Evolutionary conservation across 1,140 invertebrate genomes (phyloP), one percentile per base, ranked within the genome.

Genomic region (Atopsyche davidsoni): DNA sequence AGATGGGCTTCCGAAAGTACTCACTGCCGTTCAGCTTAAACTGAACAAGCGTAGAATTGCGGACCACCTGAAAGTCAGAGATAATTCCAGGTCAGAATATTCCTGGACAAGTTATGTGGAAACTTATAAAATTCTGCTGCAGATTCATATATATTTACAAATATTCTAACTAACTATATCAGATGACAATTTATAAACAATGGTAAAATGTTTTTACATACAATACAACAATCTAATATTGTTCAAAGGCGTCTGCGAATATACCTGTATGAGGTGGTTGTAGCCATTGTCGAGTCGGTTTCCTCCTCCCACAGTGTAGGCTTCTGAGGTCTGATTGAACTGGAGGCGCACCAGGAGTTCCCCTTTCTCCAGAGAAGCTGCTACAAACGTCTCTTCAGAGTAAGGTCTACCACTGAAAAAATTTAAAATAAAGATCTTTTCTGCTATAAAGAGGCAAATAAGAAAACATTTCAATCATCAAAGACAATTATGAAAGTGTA

Each of bases 21-120:
- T 91, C 86, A 1, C 84, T 89, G 2, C 86, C 86, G 64, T 95
- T 93, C 7, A 94, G 79, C 62, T 85, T 87, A 14, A 93, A 86
- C 68, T 86, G 82, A 0, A 94, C 81, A 19, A 87, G 66, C 1
- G 84, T 87, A 0, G 82, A 76, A 62, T 90, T 89, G 22, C 87
- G 75, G 21, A 86, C 79, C 40, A 88, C 83, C 79, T 83, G 64
- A 24, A 61, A 53, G 54, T n/a, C n/a, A n/a, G n/a, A n/a, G n/a
- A n/a, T n/a, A n/a, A n/a, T n/a, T n/a, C n/a, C n/a, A n/a, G n/a
- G n/a, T n/a, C n/a, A n/a, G n/a, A n/a, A n/a, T n/a, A n/a, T n/a
- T n/a, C n/a, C n/a, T n/a, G n/a, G n/a, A n/a, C n/a, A n/a, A n/a
- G n/a, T n/a, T n/a, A n/a, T n/a, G n/a, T n/a, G n/a, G n/a, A n/a